Conservation (phyloP, 2,888 invertebrate genomes). For the Seira musarum region DNA sequence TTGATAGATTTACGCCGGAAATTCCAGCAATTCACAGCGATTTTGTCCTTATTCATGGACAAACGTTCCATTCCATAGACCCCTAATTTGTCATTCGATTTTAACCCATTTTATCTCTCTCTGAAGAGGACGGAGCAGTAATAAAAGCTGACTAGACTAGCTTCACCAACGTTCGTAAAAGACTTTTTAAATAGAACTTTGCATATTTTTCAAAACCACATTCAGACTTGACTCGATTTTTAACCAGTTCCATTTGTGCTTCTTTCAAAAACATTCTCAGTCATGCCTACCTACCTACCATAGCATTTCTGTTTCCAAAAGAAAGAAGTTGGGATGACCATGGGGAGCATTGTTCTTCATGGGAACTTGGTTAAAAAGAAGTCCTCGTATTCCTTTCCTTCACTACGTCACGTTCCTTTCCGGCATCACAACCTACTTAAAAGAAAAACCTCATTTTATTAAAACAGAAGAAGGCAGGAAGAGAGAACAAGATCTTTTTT, state of each 20-base stretch:
- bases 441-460: not conserved
- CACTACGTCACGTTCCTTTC: not conserved
- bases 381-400: too few relatives aligned
- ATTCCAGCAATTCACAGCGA: not conserved
- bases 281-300: too few relatives aligned
- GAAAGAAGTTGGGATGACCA: not conserved
- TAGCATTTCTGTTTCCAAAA: too few relatives aligned
- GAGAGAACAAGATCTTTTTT: not conserved
- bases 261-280: not conserved
- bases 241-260: not conserved
- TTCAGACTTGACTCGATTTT: too few relatives aligned
- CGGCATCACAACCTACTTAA: not conserved
- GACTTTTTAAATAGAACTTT: not conserved
- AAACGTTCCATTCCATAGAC: not conserved
- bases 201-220: not conserved
- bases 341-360: not conserved
- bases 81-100: not conserved
- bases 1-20: not conserved
- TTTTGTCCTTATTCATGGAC: not conserved
- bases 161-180: not conserved
- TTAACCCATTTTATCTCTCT: not conserved
- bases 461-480: not conserved
- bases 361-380: too few relatives aligned
- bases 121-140: not conserved
- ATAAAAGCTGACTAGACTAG: not conserved